Base-by-base conservation (phyloP, 2,888 invertebrate species). In the Diadromus collaris region DNA sequence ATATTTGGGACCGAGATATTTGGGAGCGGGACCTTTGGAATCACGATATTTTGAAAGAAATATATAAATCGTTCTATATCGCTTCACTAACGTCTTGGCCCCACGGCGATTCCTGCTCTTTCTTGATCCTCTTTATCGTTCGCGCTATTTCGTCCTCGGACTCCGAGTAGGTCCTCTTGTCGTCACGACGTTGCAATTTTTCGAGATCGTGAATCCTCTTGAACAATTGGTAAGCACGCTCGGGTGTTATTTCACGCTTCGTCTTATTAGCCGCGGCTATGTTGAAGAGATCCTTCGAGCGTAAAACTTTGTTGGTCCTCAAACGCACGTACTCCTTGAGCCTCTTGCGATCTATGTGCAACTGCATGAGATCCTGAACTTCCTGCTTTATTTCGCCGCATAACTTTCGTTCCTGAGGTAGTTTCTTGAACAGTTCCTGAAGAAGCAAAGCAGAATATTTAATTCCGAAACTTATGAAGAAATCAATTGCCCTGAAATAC, bases 361-460 rank as follows among this genome's bases (percentile, higher is more conserved):
- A 80, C 34, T 87, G 87, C 86, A 90, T 86, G 10, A 90, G 83
- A 79, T 90, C 90, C 78, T 90, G 89, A 32, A 90, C 90, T 77
- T 90, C 90, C 67, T 88, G 86, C 34, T 88, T 90, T 73, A 90
- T 88, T 70, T 89, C 89, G 1, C 90, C 89, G n/a, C 89, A 88
- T 2, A 91, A 81, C 80, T 90, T 89, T 10, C 91, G 86, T 75
- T 91, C 90, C 82, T 91, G 91, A 0, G 91, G 91, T 29, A 91
- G 83, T 73, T 86, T 89, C 76, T 90, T 89, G 80, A 89, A 91
- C 19, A 90, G 83, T 81, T 91, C 89, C 87, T 90, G 34, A 19
- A 21, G 51, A 32, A 63, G 41, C 74, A 51, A 61, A 69, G n/a
- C 38, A 41, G 38, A 41, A 41, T 54, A 54, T 54, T 54, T 54